phyloP scores from a whole-genome alignment of 2,888 invertebrate genomes.

The Euzophera pinguis region DNA sequence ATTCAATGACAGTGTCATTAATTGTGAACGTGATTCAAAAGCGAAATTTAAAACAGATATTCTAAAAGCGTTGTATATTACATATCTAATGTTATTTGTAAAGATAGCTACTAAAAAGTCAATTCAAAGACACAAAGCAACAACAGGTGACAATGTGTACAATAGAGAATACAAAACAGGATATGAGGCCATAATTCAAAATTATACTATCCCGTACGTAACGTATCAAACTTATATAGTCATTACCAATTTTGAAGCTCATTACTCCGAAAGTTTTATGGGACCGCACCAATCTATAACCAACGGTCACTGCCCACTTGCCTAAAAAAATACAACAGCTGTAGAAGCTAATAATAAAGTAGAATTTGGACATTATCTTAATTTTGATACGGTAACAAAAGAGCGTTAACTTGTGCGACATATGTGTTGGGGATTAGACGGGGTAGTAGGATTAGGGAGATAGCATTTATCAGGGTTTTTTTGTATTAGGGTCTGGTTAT shows the following conservation, averaged over 20 bases:
- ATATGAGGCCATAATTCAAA: slow-evolving; percentile 56
- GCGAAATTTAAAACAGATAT: background rate
- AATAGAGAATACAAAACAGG: slow-evolving; percentile 21
- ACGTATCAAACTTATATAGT: slow-evolving; percentile 59
- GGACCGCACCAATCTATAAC: slow-evolving; percentile 61
- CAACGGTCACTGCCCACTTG: slow-evolving; percentile 59
- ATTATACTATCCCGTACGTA: slow-evolving; percentile 47
- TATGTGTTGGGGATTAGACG: slow-evolving; percentile 51
- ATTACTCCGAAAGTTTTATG: slow-evolving; percentile 65
- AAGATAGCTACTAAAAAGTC: background rate
- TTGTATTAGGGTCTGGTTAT: slow-evolving; percentile 18
- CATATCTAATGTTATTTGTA: background rate
- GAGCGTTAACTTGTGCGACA: slow-evolving; percentile 68
- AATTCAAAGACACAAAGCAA: background rate
- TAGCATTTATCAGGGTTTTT: slow-evolving; percentile 34
- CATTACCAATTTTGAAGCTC: slow-evolving; percentile 70
- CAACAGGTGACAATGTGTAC: slow-evolving; percentile 7
- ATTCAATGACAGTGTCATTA: slow-evolving; percentile 3
- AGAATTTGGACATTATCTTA: slow-evolving; percentile 75
- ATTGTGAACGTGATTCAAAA: slow-evolving; percentile 2
- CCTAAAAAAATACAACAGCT: slow-evolving; percentile 64
- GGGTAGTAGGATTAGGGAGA: slow-evolving; percentile 40
- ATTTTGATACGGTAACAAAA: slow-evolving; percentile 76
- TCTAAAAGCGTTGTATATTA: background rate
- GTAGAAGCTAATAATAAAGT: slow-evolving; percentile 63